Evolutionary conservation across 2,113 vertebrate species (phyloP).

Genomic region (Amphilophus citrinellus): DNA sequence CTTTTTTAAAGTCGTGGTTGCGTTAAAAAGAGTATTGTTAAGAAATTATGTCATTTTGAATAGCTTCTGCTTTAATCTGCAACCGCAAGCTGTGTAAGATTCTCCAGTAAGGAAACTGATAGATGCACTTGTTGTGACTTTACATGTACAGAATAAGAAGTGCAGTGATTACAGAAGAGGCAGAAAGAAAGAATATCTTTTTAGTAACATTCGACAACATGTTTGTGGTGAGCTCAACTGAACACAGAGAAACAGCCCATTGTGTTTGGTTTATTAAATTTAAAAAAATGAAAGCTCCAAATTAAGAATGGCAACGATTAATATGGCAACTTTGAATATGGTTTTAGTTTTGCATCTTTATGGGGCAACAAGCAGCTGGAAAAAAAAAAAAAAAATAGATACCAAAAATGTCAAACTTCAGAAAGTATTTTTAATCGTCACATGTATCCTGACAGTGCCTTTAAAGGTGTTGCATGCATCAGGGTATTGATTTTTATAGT

Average conservation of each 20-base stretch:
- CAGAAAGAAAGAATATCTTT: not conserved
- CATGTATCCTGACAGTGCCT: not conserved
- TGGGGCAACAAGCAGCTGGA: not conserved
- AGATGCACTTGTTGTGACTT: not conserved
- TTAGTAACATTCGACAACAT: not conserved
- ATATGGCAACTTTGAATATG: not conserved
- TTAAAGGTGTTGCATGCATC: too few species aligned
- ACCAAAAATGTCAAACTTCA: not conserved
- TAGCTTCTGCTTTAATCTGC: not conserved
- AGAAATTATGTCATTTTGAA: not conserved
- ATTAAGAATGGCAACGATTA: not conserved
- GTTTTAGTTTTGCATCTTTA: not conserved
- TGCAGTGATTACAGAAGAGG: not conserved
- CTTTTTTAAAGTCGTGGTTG: not conserved
- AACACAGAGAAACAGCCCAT: not conserved
- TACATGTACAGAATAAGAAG: not conserved
- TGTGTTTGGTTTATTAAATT: not conserved
- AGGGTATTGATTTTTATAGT: too few species aligned
- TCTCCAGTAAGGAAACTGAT: not conserved
- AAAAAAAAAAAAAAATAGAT: not conserved
- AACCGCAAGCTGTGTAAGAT: not conserved
- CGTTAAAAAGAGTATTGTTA: not conserved
- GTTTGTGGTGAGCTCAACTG: not conserved
- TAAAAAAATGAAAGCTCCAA: not conserved
- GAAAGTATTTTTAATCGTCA: not conserved